A percentile compares a stretch with the other conserved stretches of the same genome.
phyloP scores from a whole-genome alignment of 2,113 vertebrate species.

The Ptychochromis oligacanthus region DNA sequence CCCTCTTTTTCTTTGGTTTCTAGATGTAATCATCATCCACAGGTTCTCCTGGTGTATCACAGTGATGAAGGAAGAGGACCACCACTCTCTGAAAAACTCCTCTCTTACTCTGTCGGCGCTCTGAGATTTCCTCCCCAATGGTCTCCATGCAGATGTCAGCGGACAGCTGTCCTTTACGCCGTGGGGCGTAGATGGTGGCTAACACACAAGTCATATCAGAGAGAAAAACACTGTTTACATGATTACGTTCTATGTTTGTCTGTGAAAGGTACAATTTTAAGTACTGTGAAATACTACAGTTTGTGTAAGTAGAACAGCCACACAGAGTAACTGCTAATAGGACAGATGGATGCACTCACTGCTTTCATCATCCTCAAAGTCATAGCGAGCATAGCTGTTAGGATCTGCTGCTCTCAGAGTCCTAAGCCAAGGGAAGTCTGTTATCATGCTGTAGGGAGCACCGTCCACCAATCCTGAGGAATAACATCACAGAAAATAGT shows the following conservation, averaged over 20 bases:
- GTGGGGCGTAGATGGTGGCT: constrained; percentile 97
- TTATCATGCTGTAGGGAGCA: constrained; percentile 96
- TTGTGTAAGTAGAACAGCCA: neutral
- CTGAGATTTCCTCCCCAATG: constrained; percentile 97
- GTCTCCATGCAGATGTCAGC: constrained; percentile 99
- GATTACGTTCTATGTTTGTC: neutral
- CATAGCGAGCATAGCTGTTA: constrained; percentile 94
- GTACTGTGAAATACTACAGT: neutral
- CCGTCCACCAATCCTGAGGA: constrained; percentile 90
- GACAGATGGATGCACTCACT: constrained; percentile 82
- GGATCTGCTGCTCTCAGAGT: constrained; percentile 94
- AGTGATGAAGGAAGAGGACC: constrained; percentile 97
- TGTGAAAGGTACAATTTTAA: too few relatives aligned
- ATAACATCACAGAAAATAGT: neutral
- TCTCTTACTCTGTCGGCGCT: constrained; percentile 88
- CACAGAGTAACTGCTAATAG: neutral
- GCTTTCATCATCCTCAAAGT: constrained; percentile 98
- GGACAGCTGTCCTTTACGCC: constrained; percentile 95
- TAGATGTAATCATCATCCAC: constrained; percentile 97
- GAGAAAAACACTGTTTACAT: neutral
- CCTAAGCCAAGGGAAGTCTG: constrained; percentile 96
- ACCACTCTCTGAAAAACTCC: constrained; percentile 95
- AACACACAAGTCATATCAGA: neutral
- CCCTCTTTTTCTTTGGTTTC: neutral
- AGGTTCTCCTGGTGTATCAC: constrained; percentile 93